phyloP scores from a whole-genome alignment of 2,113 vertebrate species.

The Kryptolebias marmoratus region DNA sequence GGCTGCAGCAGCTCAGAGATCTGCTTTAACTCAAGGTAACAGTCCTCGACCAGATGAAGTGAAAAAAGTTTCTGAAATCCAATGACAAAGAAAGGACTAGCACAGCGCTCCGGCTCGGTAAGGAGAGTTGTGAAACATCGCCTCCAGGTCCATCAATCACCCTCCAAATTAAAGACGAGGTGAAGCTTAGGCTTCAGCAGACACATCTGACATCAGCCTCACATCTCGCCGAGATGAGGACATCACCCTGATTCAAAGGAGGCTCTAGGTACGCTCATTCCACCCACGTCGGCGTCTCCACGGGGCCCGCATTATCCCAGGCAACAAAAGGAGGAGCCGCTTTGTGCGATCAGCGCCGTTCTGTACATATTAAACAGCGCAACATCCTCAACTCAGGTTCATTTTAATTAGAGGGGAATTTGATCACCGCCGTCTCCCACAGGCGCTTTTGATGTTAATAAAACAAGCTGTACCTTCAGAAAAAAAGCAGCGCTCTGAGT shows the following conservation, averaged over 20 bases:
- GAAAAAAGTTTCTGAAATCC: constrained; percentile 47
- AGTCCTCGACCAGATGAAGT: constrained; percentile 9
- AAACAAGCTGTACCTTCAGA: constrained; percentile 76
- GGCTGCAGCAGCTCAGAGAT: too few relatives aligned
- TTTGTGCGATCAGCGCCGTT: constrained; percentile 68
- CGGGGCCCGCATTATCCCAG: constrained; percentile 62
- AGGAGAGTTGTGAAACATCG: constrained; percentile 44
- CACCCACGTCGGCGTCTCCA: constrained; percentile 62
- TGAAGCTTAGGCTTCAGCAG: constrained; percentile 50
- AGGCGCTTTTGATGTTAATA: constrained; percentile 79
- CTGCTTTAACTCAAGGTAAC: background rate
- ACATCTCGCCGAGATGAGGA: constrained; percentile 58
- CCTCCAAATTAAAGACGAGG: constrained; percentile 63
- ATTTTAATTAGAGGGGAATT: constrained; percentile 81
- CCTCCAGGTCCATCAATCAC: constrained; percentile 78
- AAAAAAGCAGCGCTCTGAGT: constrained; percentile 33
- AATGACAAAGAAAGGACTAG: constrained; percentile 50
- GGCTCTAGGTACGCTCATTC: constrained; percentile 64
- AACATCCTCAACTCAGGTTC: constrained; percentile 71
- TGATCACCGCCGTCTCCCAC: constrained; percentile 78
- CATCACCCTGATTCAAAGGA: constrained; percentile 49
- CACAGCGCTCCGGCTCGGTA: constrained; percentile 7
- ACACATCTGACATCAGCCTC: constrained; percentile 45
- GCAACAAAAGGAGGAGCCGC: constrained; percentile 73
- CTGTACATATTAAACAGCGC: constrained; percentile 80